Conservation (phyloP, 2,888 invertebrate genomes). For the Dioctria linearis region DNA sequence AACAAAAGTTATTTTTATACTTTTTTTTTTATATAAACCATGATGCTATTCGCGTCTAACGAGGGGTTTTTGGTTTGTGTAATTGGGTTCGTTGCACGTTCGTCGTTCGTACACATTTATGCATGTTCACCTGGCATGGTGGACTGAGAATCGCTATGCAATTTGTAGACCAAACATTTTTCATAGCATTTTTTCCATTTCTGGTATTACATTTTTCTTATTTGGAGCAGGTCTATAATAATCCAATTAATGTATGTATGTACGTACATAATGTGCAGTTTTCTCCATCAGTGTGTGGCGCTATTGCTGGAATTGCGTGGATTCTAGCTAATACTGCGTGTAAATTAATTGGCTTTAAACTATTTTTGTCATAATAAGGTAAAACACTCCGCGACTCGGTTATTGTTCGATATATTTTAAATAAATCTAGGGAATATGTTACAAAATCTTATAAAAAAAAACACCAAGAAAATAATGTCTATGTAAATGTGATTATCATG, state of each 20-base stretch:
- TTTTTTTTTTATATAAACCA: background rate
- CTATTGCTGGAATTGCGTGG: slow-evolving; percentile 10
- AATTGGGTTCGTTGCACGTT: slow-evolving; percentile 33
- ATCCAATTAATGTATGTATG: slow-evolving; percentile 17
- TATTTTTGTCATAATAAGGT: background rate
- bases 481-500: too few relatives aligned
- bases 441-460: too few relatives aligned
- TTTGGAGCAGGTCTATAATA: slow-evolving; percentile 13
- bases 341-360: slow-evolving; percentile 30
- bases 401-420: too few relatives aligned
- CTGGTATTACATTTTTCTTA: slow-evolving; percentile 6
- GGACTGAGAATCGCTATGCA: slow-evolving; percentile 3
- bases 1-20: slow-evolving; percentile 33
- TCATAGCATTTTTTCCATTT: slow-evolving; percentile 26
- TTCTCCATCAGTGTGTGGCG: slow-evolving; percentile 5
- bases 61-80: background rate
- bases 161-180: slow-evolving; percentile 41
- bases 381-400: too few relatives aligned
- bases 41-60: background rate
- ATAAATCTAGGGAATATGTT: too few relatives aligned
- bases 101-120: background rate
- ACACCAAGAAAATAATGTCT: too few relatives aligned
- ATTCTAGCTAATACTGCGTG: slow-evolving; percentile 30
- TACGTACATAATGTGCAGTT: background rate
- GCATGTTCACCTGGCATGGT: background rate